A percentile compares a stretch with the other conserved stretches of the same genome.
phyloP scores from a whole-genome alignment of 2,888 invertebrate genomes.

The Danaus chrysippus region DNA sequence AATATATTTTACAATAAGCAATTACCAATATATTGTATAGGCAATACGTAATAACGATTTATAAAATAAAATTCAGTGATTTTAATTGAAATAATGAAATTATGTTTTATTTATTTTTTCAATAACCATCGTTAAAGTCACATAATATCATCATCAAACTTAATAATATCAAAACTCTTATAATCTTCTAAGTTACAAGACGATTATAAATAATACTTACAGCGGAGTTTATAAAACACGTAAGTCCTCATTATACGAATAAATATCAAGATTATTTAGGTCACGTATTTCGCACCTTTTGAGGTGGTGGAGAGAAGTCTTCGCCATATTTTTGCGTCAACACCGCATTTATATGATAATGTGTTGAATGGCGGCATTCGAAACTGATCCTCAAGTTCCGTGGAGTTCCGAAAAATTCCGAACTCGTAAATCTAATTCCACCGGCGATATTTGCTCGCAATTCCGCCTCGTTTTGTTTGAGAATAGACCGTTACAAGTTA shows the following conservation, averaged over 20 bases:
- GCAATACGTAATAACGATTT: too few relatives aligned
- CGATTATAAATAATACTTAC: background rate
- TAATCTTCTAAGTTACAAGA: background rate
- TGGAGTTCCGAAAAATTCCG: constrained; percentile 71
- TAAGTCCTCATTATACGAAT: constrained; percentile 4
- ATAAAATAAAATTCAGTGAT: too few relatives aligned
- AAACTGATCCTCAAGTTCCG: constrained; percentile 63
- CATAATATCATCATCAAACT: too few relatives aligned
- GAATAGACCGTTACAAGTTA: constrained; percentile 14
- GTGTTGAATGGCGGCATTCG: constrained; percentile 49
- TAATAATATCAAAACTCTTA: too few relatives aligned
- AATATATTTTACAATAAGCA: too few relatives aligned
- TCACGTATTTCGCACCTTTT: constrained; percentile 22
- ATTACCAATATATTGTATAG: too few relatives aligned
- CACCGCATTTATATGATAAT: constrained; percentile 55
- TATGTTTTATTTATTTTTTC: too few relatives aligned
- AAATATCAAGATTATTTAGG: constrained; percentile 28
- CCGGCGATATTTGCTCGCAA: constrained; percentile 56
- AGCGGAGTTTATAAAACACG: background rate
- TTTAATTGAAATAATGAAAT: too few relatives aligned
- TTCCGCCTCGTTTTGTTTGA: constrained; percentile 39
- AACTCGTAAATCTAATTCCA: constrained; percentile 75
- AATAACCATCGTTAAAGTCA: too few relatives aligned
- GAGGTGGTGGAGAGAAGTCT: constrained; percentile 31
- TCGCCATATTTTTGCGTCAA: constrained; percentile 72